phyloP scores from a whole-genome alignment of 2,888 invertebrate genomes.

The Busseola fusca region DNA sequence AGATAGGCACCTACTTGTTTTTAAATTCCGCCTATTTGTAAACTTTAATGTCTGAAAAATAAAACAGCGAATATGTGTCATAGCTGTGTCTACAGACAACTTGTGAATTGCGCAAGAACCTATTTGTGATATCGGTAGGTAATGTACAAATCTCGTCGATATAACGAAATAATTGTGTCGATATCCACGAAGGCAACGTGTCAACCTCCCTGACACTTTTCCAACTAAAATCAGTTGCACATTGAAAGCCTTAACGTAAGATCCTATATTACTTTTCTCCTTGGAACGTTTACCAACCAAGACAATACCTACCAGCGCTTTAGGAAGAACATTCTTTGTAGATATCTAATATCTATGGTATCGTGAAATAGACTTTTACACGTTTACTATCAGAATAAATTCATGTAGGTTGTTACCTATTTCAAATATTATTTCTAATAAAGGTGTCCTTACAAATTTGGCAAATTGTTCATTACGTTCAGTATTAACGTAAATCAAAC shows the following conservation, averaged over 20 bases:
- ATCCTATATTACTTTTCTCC: not conserved
- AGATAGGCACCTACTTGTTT: slow-evolving; percentile 4
- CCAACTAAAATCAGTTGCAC: slow-evolving; percentile 6
- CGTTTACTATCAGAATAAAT: not conserved
- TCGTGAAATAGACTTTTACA: slow-evolving; percentile 7
- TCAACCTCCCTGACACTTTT: not conserved
- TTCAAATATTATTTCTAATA: slow-evolving; percentile 65
- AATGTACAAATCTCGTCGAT: slow-evolving; percentile 17
- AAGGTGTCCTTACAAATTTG: slow-evolving; percentile 26
- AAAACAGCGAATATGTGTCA: slow-evolving; percentile 10
- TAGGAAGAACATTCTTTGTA: not conserved
- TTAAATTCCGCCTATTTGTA: slow-evolving; percentile 16
- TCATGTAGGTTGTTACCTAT: slow-evolving; percentile 40
- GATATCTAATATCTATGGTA: not conserved
- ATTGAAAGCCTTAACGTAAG: slow-evolving; percentile 8
- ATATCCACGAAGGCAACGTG: not conserved
- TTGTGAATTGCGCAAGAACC: slow-evolving; percentile 8
- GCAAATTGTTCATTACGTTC: slow-evolving; percentile 11
- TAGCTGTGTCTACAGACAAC: not conserved
- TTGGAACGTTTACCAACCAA: slow-evolving; percentile 11
- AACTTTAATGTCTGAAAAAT: slow-evolving; percentile 14
- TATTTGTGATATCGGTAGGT: slow-evolving; percentile 30
- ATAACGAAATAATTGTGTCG: slow-evolving; percentile 13
- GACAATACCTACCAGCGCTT: slow-evolving; percentile 8
- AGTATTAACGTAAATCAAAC: slow-evolving; percentile 33